These are phyloP conservation scores for Drosophila tsacasi DNA, from an alignment of 1,140 invertebrate species.

Conservation along the genomic window DNA sequence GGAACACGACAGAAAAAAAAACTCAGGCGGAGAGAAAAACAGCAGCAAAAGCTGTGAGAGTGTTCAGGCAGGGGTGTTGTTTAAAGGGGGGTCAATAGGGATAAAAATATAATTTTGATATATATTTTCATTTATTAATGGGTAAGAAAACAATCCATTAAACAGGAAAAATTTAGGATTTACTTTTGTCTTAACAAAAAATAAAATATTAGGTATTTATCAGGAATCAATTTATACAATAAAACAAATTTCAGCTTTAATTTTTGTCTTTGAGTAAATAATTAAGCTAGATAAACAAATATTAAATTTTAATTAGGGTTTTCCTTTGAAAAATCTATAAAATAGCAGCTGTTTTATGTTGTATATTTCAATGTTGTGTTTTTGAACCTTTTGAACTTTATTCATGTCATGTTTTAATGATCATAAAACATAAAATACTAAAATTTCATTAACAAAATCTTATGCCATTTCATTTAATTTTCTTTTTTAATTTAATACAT, in stretches of 20 bases:
- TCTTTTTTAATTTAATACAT: too few species aligned
- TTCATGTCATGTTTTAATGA: neutral
- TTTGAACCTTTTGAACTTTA: neutral
- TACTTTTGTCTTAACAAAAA: too few species aligned
- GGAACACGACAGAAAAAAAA: conserved; percentile 33
- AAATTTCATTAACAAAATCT: too few species aligned
- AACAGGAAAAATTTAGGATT: neutral
- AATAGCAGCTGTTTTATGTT: neutral
- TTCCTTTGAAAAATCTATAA: neutral
- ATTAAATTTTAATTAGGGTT: neutral
- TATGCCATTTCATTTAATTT: too few species aligned
- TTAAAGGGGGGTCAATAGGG: neutral
- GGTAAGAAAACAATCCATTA: neutral
- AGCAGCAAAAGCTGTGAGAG: conserved; percentile 29
- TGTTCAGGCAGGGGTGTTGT: conserved; percentile 6
- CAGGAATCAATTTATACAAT: neutral
- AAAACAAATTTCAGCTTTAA: too few species aligned
- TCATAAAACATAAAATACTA: neutral
- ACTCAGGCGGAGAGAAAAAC: conserved; percentile 22
- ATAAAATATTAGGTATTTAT: neutral
- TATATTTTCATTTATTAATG: neutral
- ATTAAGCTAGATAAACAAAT: neutral
- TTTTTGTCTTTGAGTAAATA: neutral
- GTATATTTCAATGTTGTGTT: neutral
- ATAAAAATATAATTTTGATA: neutral